These are phyloP conservation scores for Porites lutea DNA, from an alignment of 64 coral and sea anemone species.

Conservation along the genomic window DNA sequence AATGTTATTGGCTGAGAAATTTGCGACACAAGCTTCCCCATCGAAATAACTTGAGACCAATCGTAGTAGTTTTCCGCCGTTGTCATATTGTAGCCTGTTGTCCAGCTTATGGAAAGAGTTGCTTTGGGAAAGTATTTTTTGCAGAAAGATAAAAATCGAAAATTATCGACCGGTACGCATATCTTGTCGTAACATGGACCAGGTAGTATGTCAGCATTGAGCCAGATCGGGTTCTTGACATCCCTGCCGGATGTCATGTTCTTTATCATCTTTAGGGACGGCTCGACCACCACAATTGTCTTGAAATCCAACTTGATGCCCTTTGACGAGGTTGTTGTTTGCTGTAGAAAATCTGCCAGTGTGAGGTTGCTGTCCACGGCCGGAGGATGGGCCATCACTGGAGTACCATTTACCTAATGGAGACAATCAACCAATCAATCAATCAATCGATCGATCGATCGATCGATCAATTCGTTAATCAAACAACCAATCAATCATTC, in stretches of 20 bases:
- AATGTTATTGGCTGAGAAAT: slow-evolving; percentile 78
- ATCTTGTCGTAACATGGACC: slow-evolving; percentile 69
- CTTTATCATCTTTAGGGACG: slow-evolving; percentile 64
- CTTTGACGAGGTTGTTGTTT: slow-evolving; percentile 54
- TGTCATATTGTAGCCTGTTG: slow-evolving; percentile 56
- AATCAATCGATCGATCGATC: too few species aligned
- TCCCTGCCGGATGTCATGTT: slow-evolving; percentile 34
- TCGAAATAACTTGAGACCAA: slow-evolving; percentile 75
- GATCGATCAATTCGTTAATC: too few species aligned
- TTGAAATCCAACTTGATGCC: slow-evolving; percentile 94
- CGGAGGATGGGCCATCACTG: slow-evolving; percentile 90
- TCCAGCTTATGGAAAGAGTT: slow-evolving; percentile 82
- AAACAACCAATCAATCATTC: too few species aligned
- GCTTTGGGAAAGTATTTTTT: slow-evolving; percentile 55
- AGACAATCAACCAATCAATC: background rate
- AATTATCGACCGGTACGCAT: slow-evolving; percentile 63
- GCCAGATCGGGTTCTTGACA: slow-evolving; percentile 68
- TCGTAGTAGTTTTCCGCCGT: slow-evolving; percentile 56
- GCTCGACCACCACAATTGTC: slow-evolving; percentile 66
- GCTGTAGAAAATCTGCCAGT: slow-evolving; percentile 57
- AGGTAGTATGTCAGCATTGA: slow-evolving; percentile 81
- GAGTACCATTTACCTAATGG: slow-evolving; percentile 11
- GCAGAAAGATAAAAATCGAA: slow-evolving; percentile 51
- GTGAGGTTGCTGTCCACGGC: slow-evolving; percentile 81
- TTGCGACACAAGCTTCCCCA: slow-evolving; percentile 58